These are phyloP conservation scores for Eremobia ochroleuca DNA, from an alignment of 2,888 invertebrate species.

Conservation along the genomic window DNA sequence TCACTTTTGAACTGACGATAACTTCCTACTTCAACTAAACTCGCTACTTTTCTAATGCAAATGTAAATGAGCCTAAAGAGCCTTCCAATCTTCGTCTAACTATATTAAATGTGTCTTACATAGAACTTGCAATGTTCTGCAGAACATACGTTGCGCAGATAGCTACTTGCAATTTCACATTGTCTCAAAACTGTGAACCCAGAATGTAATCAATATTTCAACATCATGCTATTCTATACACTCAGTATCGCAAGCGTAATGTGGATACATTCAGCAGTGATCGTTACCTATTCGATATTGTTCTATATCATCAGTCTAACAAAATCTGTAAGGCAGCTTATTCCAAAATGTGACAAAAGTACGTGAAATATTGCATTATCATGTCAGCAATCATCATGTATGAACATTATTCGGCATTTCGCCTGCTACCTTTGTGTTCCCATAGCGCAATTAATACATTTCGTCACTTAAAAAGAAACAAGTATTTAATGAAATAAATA, in stretches of 20 bases:
- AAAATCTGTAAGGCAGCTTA: neutral
- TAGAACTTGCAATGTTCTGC: slow-evolving; percentile 1
- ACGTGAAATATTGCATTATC: neutral
- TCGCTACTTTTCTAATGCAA: neutral
- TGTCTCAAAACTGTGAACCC: neutral
- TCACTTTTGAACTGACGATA: neutral
- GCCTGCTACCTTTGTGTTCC: neutral
- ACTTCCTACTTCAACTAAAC: neutral
- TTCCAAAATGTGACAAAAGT: neutral
- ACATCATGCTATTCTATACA: too few species aligned
- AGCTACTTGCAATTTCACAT: neutral
- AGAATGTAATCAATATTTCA: neutral
- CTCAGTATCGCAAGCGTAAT: neutral
- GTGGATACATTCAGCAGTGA: too few species aligned
- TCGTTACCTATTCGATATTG: neutral
- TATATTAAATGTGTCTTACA: neutral
- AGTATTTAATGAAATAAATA: too few species aligned
- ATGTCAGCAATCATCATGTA: neutral
- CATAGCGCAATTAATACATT: neutral
- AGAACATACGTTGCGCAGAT: neutral
- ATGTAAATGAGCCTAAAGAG: neutral
- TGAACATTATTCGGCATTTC: neutral
- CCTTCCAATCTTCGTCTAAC: neutral
- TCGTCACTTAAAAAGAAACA: too few species aligned
- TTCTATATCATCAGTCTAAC: too few species aligned